Evolutionary conservation across 1,140 invertebrate genomes (phyloP).

Genomic region (Pseudomyrmex flavicornis): DNA sequence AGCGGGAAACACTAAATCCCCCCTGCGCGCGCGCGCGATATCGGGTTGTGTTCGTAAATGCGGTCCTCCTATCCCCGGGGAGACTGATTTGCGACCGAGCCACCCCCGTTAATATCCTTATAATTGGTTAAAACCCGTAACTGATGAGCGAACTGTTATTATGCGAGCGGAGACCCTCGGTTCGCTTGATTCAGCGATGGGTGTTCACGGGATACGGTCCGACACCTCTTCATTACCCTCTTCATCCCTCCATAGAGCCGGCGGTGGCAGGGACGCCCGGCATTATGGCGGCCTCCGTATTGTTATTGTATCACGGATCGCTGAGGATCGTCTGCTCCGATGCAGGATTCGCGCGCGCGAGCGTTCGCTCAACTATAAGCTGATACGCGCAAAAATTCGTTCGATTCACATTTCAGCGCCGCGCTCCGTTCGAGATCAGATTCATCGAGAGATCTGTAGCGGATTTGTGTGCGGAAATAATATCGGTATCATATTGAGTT

Average conservation of each 20-base stretch:
- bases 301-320: conserved; percentile 72
- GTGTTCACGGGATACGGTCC: conserved; percentile 83
- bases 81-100: conserved; percentile 62
- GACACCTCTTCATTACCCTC: conserved; percentile 85
- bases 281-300: conserved; percentile 69
- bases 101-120: conserved; percentile 73
- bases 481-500: conserved; percentile 5
- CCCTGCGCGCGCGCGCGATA: conserved; percentile 30
- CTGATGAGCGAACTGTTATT: conserved; percentile 84
- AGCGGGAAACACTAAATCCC: conserved; percentile 59
- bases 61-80: conserved; percentile 27
- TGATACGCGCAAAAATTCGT: conserved; percentile 65
- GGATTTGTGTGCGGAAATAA: conserved; percentile 31
- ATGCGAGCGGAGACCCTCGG: conserved; percentile 79
- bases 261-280: conserved; percentile 60
- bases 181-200: conserved; percentile 74
- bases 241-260: conserved; percentile 74
- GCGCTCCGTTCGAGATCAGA: conserved; percentile 15
- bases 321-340: conserved; percentile 62
- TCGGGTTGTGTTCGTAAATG: conserved; percentile 52
- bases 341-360: conserved; percentile 63
- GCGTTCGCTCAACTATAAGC: conserved; percentile 64
- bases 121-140: conserved; percentile 86
- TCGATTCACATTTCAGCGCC: conserved; percentile 24
- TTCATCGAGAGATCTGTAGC: conserved; percentile 34